Base-by-base conservation (phyloP, 2,797 vertebrate species). In the Sarcophilus harrisii region DNA sequence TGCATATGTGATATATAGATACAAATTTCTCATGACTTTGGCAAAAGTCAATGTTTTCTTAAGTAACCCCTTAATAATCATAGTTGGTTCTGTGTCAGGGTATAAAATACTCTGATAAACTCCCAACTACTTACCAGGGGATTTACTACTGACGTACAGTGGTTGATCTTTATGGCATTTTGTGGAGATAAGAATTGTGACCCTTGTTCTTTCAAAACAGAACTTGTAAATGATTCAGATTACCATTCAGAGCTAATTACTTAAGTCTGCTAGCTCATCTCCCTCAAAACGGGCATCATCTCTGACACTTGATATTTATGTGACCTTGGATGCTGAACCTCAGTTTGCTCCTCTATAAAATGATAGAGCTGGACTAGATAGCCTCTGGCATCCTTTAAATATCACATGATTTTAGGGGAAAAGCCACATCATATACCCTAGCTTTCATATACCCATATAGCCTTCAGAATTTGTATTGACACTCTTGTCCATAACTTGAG, bases 171-270 rank as follows among this genome's bases (percentile, higher is more conserved):
- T 87, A 38, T 92, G 73, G 54, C 28, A 58, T 30, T 16, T 66
- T 89, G 45, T 32, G 62, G 54, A 95, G 81, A 92, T 94, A 81
- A 92, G 90, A 58, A 60, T 90, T 94, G 27, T 89, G 28, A 95
- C 58, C 38, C 5, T 28, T 28, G 60, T 94, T 66, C 91, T 73
- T 93, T 52, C 55, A 62, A 90, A 90, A 90, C 38, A 90, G 81
- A 92, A 90, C 81, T 90, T 95, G 57, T 95, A 92, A 92, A 10
- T 32, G 55, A 73, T 54, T 92, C 38, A 92, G 90, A 58, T 32
- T 92, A 57, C 93, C 94, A 30, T 93, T 91, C 28, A 81, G 87
- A 90, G 95, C n/a, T 0, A 95, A 89, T 73, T 95, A 94, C 95
- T 92, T 95, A 73, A 87, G 93, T 96, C 24, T 0, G 5, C 91